Conservation (phyloP, 2,888 invertebrate species). For the Arctia plantaginis region DNA sequence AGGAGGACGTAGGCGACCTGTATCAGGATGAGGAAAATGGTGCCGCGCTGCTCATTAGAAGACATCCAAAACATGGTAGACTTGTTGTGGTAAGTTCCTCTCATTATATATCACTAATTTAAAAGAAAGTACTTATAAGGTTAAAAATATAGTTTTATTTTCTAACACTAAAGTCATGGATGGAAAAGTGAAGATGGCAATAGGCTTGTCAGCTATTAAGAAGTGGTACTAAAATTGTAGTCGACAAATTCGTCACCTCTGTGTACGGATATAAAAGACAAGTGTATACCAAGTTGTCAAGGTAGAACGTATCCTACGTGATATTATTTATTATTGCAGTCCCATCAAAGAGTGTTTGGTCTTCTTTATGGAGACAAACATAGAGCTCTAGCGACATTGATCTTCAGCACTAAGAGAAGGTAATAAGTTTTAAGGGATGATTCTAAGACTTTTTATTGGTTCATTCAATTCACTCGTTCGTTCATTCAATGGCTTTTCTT, state of each 20-base stretch:
- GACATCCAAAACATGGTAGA: conserved; percentile 92
- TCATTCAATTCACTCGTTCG: no score
- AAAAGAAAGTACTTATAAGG: neutral
- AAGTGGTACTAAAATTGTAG: neutral
- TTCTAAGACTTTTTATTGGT: no score
- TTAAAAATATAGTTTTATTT: neutral
- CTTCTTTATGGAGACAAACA: no score
- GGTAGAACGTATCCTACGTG: neutral
- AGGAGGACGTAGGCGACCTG: conserved; percentile 92
- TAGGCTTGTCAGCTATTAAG: no score
- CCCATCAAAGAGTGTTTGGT: neutral
- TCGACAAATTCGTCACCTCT: no score
- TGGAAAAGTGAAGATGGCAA: no score
- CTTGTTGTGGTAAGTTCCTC: conserved; percentile 92
- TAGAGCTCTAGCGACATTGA: neutral
- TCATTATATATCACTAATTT: neutral
- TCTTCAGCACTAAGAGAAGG: no score
- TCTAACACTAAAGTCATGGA: neutral
- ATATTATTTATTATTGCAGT: neutral
- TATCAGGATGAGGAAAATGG: conserved; percentile 95
- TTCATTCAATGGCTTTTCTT: no score
- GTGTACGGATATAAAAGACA: no score
- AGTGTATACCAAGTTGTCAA: neutral
- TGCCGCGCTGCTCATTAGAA: conserved; percentile 94
- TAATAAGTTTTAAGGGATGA: no score